Base-by-base conservation (phyloP, 2,113 vertebrate genomes). In the Arvicanthis niloticus region DNA sequence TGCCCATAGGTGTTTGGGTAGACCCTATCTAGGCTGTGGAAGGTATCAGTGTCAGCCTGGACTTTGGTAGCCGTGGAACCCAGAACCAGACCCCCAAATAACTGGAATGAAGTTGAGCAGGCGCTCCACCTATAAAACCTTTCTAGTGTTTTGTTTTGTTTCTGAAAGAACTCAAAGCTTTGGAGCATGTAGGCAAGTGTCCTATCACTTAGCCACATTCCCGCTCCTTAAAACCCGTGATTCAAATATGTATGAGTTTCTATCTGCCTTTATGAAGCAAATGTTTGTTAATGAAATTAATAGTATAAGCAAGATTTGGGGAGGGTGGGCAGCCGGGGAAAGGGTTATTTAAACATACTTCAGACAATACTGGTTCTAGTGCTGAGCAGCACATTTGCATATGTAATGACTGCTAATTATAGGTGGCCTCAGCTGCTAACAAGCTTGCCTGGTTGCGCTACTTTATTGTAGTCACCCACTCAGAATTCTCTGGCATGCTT, bases 401-500 rank as follows among this genome's bases (percentile, higher is more conserved):
- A 77, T 2, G 7, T 92, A 97, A 95, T 92, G 92, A 95, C 68
- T 95, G 92, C 97, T 97, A 96, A 97, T 98, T 97, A 97, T 97
- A 95, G 95, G 95, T 89, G 96, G 96, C 96, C 96, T 97, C 96
- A n/a, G 93, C 96, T 96, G 94, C 93, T 96, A 90, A 92, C 97
- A 70, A 62, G 95, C 96, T 93, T 91, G 92, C 95, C 96, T 94
- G 95, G 96, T 91, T 96, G 81, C 78, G 48, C 86, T 70, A 56
- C 88, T 56, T 96, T 58, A 75, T 89, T 96, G 88, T 89, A 86
- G 88, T 95, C 94, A 89, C 77, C 86, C 91, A 93, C 92, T 97
- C 91, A 87, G 81, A 65, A 88, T 94, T 93, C 93, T 86, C 92
- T 62, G 88, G 94, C 94, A 65, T 56, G 72, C 95, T 94, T 86